Percentiles rank a stretch among this genome's conserved stretches.
Conservation (phyloP, 1,140 invertebrate species). For the Coenobita brevimanus region DNA sequence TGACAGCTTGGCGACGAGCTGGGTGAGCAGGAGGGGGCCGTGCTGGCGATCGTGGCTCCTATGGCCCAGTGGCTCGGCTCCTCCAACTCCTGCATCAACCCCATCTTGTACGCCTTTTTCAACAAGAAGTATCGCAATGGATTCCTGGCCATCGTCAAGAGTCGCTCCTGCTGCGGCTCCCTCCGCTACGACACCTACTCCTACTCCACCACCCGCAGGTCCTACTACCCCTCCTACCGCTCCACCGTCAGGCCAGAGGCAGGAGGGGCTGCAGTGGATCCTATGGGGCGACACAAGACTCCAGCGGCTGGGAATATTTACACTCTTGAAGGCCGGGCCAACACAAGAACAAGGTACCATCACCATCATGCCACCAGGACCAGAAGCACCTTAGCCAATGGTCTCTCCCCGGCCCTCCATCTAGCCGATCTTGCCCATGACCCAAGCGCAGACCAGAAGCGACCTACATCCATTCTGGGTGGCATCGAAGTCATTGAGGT, state of each 20-base stretch:
- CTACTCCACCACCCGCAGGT: conserved; percentile 45
- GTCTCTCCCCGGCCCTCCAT: conserved; percentile 30
- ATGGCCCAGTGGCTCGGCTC: conserved; percentile 97
- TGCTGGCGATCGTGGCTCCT: conserved; percentile 86
- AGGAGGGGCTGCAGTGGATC: conserved; percentile 10
- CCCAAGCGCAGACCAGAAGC: background rate
- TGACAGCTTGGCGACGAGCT: conserved; percentile 73
- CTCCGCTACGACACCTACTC: conserved; percentile 53
- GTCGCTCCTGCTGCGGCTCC: conserved; percentile 66
- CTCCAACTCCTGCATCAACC: conserved; percentile 98
- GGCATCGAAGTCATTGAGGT: conserved; percentile 50
- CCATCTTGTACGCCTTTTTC: conserved; percentile 97
- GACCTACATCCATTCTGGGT: conserved; percentile 5
- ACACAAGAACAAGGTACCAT: conserved; percentile 18
- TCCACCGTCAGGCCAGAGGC: conserved; percentile 49
- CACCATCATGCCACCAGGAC: conserved; percentile 7
- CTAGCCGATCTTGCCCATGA: conserved; percentile 32
- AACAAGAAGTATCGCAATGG: conserved; percentile 96
- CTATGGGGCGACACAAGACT: conserved; percentile 23
- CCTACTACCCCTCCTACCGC: conserved; percentile 51
- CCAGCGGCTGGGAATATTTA: conserved; percentile 33
- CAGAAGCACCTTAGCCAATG: conserved; percentile 32
- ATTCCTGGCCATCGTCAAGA: conserved; percentile 86
- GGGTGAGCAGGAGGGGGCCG: conserved; percentile 80
- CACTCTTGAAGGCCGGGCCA: conserved; percentile 38